A percentile compares a stretch with the other conserved stretches of the same genome.
Conservation (phyloP, 2,888 invertebrate species). For the Arctia plantaginis region DNA sequence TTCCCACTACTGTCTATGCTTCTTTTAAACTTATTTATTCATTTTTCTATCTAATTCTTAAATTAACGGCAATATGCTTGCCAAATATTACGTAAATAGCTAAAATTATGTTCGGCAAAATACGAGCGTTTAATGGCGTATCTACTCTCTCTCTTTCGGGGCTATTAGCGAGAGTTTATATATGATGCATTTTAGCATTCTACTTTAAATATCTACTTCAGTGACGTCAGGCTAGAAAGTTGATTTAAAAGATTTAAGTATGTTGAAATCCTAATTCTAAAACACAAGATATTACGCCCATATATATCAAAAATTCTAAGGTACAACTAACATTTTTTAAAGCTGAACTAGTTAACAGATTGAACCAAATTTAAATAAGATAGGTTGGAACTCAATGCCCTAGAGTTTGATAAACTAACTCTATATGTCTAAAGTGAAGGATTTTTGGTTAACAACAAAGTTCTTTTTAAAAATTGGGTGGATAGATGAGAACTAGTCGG, state of each 20-base stretch:
- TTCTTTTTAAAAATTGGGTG: no score
- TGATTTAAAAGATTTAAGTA: neutral
- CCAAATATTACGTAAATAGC: no score
- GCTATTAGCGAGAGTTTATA: neutral
- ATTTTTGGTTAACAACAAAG: neutral
- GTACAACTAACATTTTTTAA: neutral
- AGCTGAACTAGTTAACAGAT: neutral
- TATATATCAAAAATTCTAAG: neutral
- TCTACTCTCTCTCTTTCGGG: neutral
- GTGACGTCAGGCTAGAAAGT: no score
- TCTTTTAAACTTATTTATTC: no score
- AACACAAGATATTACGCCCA: neutral
- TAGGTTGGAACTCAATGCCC: neutral
- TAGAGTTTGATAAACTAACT: neutral
- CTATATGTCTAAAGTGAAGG: neutral
- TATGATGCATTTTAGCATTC: neutral
- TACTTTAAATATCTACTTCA: neutral
- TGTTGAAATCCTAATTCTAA: neutral
- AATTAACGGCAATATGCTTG: no score
- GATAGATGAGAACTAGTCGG: no score
- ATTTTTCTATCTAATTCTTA: no score
- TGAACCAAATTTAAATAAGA: neutral
- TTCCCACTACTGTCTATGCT: no score
- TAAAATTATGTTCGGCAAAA: no score
- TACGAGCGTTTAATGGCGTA: neutral